Conservation (phyloP, 1,140 invertebrate species). For the Contarinia nasturtii region DNA sequence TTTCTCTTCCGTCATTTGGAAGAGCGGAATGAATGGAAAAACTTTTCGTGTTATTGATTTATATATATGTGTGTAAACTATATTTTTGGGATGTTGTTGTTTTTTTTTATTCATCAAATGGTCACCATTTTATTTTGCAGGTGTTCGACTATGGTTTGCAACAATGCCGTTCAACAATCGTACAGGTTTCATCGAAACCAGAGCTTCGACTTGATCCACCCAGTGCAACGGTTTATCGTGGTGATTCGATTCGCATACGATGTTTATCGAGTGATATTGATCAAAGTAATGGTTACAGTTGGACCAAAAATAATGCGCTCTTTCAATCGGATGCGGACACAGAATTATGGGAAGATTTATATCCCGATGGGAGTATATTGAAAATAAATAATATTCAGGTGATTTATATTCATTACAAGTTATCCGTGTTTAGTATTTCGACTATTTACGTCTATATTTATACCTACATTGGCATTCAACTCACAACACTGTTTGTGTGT, state of each 20-base stretch:
- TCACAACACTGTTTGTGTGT: too few species aligned
- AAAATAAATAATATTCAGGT: conserved; percentile 57
- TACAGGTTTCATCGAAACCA: conserved; percentile 44
- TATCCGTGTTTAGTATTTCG: too few species aligned
- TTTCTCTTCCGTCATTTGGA: too few species aligned
- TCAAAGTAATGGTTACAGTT: conserved; percentile 40
- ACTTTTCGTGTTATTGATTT: neutral
- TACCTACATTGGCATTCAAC: too few species aligned
- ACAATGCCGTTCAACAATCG: conserved; percentile 45
- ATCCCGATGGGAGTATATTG: conserved; percentile 55
- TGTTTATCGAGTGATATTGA: conserved; percentile 38
- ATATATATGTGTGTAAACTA: conserved; percentile 12
- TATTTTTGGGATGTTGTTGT: conserved; percentile 6
- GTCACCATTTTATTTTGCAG: conserved; percentile 10
- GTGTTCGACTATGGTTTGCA: conserved; percentile 52
- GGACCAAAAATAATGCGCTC: conserved; percentile 53
- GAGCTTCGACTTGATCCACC: conserved; percentile 49
- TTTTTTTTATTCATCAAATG: neutral
- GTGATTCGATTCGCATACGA: conserved; percentile 40
- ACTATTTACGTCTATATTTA: too few species aligned
- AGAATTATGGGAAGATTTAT: conserved; percentile 62
- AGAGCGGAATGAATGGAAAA: too few species aligned
- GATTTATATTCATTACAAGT: conserved; percentile 5
- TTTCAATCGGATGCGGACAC: conserved; percentile 44
- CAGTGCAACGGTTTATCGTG: conserved; percentile 38